Evolutionary conservation across 2,113 vertebrate species (phyloP).

Genomic region (rat (Rattus norvegicus)): DNA sequence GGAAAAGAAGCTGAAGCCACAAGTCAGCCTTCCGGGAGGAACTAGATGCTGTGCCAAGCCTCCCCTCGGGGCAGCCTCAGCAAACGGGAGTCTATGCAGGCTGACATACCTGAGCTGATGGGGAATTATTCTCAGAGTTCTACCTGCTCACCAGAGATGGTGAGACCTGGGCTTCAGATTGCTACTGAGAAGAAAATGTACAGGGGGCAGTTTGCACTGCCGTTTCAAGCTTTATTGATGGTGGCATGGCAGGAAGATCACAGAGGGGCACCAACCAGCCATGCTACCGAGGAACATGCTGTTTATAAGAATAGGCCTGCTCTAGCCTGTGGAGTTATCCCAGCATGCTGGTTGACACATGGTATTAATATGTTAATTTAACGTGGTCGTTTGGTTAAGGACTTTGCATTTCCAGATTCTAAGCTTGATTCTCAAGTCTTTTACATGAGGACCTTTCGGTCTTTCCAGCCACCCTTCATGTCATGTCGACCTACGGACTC

Average conservation of each 20-base stretch:
- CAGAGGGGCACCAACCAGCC: not conserved
- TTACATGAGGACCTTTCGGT: not conserved
- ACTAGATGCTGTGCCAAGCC: not conserved
- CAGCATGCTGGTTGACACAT: not conserved
- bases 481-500: not conserved
- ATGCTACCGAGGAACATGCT: not conserved
- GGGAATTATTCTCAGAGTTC: conserved; percentile 25
- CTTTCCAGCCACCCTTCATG: not conserved
- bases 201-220: not conserved
- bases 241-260: not conserved
- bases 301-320: not conserved
- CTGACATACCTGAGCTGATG: not conserved
- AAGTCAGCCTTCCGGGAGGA: not conserved
- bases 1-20: not conserved
- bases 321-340: not conserved
- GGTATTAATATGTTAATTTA: conserved; percentile 58
- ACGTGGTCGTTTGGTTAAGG: conserved; percentile 55
- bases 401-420: conserved; percentile 23
- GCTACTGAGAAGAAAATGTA: conserved; percentile 47
- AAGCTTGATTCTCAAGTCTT: not conserved
- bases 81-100: not conserved
- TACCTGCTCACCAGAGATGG: conserved; percentile 5
- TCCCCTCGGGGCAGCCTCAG: not conserved
- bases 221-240: not conserved
- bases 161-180: not conserved